These are phyloP conservation scores for Rallus crepitans DNA, from an alignment of 2,797 vertebrate species.

Conservation along the genomic window DNA sequence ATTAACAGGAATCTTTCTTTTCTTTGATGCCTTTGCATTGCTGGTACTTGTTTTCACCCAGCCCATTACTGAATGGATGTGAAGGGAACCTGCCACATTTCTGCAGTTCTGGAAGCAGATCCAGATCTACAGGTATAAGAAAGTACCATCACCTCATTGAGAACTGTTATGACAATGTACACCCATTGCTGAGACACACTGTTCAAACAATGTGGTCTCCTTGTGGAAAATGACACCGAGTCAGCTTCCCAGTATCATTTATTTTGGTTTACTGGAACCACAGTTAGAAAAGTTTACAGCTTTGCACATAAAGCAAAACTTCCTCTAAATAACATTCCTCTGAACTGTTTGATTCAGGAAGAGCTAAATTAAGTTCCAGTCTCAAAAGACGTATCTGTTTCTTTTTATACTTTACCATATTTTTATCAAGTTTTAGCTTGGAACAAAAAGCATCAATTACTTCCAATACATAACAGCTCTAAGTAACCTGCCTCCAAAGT, in stretches of 20 bases:
- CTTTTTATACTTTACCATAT: not conserved
- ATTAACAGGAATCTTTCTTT: not conserved
- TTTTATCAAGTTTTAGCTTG: not conserved
- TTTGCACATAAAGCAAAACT: not conserved
- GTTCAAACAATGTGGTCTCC: not conserved
- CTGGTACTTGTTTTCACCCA: not conserved
- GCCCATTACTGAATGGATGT: not conserved
- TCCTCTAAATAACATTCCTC: not conserved
- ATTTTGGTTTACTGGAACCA: not conserved
- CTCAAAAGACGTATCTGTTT: not conserved
- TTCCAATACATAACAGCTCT: not conserved
- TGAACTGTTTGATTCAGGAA: not conserved
- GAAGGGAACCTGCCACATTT: not conserved
- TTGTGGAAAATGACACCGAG: not conserved
- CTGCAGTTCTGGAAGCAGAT: not conserved
- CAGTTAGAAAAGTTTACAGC: not conserved
- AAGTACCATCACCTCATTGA: not conserved
- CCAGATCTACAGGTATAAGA: not conserved
- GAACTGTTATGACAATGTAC: not conserved
- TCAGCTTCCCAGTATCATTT: not conserved
- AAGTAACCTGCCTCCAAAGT: not conserved
- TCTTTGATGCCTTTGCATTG: not conserved
- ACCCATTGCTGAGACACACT: not conserved
- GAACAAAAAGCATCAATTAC: not conserved
- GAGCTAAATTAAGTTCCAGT: not conserved